phyloP scores from a whole-genome alignment of 2,113 vertebrate genomes.

The Planiliza haematocheilus region DNA sequence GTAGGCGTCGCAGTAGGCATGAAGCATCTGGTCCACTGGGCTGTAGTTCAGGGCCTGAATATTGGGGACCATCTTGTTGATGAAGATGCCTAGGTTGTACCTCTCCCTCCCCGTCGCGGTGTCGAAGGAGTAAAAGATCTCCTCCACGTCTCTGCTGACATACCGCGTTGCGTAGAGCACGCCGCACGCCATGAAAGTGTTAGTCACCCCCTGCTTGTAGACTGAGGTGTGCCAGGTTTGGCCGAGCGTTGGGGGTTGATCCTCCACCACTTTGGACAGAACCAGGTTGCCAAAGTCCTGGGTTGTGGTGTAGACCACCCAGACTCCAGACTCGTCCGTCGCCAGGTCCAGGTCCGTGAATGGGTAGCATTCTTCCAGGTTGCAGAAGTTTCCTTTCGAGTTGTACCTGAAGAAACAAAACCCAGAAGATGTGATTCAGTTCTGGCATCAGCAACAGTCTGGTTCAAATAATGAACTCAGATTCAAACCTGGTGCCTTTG shows the following conservation, averaged over 20 bases:
- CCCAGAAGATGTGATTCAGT: too few species aligned
- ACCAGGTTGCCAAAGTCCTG: constrained; percentile 79
- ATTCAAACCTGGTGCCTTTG: constrained; percentile 66
- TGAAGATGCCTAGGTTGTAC: constrained; percentile 70
- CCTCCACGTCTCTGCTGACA: constrained; percentile 63
- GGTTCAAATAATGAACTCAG: too few species aligned
- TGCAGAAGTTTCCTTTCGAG: constrained; percentile 80
- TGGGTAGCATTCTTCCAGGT: constrained; percentile 66
- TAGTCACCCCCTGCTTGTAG: constrained; percentile 79
- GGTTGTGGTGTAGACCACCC: constrained; percentile 77
- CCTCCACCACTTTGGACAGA: constrained; percentile 68
- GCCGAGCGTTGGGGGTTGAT: constrained; percentile 12
- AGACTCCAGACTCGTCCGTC: constrained; percentile 82
- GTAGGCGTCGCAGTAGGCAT: constrained; percentile 70
- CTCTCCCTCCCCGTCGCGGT: constrained; percentile 70
- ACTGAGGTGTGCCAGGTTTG: constrained; percentile 78
- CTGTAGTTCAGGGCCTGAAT: constrained; percentile 81
- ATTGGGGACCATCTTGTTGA: constrained; percentile 78
- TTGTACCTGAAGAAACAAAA: constrained; percentile 59
- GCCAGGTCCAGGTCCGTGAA: constrained; percentile 81
- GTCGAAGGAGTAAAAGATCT: constrained; percentile 84
- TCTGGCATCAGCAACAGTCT: too few species aligned
- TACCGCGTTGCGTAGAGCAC: constrained; percentile 81
- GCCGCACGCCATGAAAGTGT: constrained; percentile 82
- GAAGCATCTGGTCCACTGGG: constrained; percentile 76